Percentiles rank a stretch among this genome's conserved stretches.
Evolutionary conservation across 2,797 vertebrate species (phyloP).

Genomic region (Gallinago nigripennis): DNA sequence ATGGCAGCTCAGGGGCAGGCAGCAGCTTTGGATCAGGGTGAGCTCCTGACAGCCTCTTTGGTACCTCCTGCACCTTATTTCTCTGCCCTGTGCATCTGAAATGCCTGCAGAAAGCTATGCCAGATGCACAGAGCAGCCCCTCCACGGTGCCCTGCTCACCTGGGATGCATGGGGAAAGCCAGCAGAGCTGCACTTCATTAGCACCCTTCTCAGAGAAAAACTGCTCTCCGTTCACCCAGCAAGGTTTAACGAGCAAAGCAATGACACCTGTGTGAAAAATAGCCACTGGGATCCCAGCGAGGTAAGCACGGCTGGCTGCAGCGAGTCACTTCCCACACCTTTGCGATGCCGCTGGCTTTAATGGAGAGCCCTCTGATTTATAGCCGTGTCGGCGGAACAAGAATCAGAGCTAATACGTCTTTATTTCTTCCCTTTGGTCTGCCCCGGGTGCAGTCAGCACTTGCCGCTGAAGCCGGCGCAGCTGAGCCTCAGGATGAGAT

Average conservation of each 20-base stretch:
- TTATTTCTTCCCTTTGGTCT: background rate
- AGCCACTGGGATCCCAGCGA: accelerated
- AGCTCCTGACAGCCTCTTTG: background rate
- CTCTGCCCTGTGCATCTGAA: background rate
- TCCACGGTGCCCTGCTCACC: accelerated
- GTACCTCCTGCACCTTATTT: background rate
- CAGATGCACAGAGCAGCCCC: accelerated
- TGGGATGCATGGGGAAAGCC: background rate
- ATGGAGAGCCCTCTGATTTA: background rate
- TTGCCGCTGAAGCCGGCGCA: background rate
- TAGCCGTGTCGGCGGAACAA: accelerated
- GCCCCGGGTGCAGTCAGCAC: accelerated
- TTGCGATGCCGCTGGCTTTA: background rate
- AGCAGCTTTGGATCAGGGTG: background rate
- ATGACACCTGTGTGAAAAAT: accelerated
- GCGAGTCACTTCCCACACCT: background rate
- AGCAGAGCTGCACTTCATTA: accelerated
- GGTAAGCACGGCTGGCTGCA: background rate
- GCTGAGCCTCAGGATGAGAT: background rate
- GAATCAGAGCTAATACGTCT: background rate
- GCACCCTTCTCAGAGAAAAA: background rate
- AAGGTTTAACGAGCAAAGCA: background rate
- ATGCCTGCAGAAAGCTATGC: background rate
- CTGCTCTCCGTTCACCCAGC: background rate
- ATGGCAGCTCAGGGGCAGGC: background rate